Evolutionary conservation across 2,888 invertebrate species (phyloP).

Genomic region (Scaptodrosophila latifasciaeformis): DNA sequence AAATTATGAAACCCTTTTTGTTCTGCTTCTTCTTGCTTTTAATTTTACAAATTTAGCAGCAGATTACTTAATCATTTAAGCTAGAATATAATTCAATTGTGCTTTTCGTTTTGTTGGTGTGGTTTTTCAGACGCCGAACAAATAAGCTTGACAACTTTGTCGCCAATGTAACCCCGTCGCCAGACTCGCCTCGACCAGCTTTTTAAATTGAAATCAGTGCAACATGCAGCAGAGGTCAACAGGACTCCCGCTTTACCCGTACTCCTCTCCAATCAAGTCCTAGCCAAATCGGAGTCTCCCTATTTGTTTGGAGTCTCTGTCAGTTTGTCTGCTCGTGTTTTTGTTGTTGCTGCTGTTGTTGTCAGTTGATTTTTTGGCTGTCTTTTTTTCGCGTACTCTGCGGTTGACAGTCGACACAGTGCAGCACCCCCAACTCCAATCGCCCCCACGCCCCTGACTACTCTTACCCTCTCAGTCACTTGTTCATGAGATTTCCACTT

Average conservation of each 20-base stretch:
- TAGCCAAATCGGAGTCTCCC: no score
- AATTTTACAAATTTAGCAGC: no score
- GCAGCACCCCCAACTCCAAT: slow-evolving; percentile 16
- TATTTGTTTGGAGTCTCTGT: no score
- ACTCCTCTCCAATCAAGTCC: no score
- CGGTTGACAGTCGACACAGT: slow-evolving; percentile 63
- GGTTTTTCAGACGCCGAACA: slow-evolving; percentile 52
- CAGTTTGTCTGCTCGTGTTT: neutral
- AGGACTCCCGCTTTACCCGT: neutral
- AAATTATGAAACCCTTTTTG: no score
- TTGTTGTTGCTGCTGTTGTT: neutral
- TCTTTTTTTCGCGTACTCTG: slow-evolving; percentile 53
- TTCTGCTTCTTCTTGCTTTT: no score
- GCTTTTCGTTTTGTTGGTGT: no score
- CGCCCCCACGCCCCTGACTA: no score
- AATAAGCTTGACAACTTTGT: slow-evolving; percentile 52
- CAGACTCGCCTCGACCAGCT: slow-evolving; percentile 47
- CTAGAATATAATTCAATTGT: no score
- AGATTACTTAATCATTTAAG: no score
- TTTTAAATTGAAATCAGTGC: slow-evolving; percentile 63
- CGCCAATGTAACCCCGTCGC: slow-evolving; percentile 11
- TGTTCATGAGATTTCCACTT: no score
- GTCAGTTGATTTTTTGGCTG: slow-evolving; percentile 33
- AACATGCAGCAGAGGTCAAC: slow-evolving; percentile 41
- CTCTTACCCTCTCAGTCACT: no score